Conservation (phyloP, 92 coral and sea anemone genomes). For the Paragorgia papillata region DNA sequence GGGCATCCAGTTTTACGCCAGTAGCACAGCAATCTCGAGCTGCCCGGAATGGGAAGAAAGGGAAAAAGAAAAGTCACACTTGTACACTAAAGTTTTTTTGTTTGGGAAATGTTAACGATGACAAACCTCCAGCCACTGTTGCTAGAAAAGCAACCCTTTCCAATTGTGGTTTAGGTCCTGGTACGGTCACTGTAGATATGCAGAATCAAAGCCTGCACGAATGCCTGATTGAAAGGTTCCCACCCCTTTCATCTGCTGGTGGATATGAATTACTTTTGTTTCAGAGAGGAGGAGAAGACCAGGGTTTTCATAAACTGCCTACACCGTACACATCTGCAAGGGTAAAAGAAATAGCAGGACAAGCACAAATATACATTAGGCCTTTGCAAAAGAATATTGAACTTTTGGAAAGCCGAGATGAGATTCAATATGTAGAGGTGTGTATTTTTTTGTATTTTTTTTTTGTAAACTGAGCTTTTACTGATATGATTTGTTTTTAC, state of each 20-base stretch:
- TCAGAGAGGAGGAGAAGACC: conserved; percentile 65
- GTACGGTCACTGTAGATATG: conserved; percentile 16
- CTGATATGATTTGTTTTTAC: no score
- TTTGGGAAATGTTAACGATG: conserved; percentile 1
- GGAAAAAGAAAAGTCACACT: conserved; percentile 10
- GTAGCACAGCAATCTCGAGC: conserved; percentile 5
- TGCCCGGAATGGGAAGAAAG: conserved; percentile 2
- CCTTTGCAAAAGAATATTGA: conserved; percentile 1
- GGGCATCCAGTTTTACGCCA: background rate
- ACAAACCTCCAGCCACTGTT: conserved; percentile 40
- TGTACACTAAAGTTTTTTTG: conserved; percentile 45
- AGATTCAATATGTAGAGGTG: no score
- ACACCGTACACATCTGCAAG: conserved; percentile 56
- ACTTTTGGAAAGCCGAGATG: no score
- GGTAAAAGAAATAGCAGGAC: conserved; percentile 18
- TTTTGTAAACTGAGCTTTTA: no score
- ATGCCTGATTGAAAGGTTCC: conserved; percentile 25
- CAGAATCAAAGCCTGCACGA: conserved; percentile 10
- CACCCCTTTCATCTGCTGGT: conserved; percentile 41
- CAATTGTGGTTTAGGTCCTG: conserved; percentile 50
- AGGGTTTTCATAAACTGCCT: conserved; percentile 59
- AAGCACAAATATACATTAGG: background rate
- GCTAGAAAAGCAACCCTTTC: conserved; percentile 28
- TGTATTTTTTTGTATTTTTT: no score
- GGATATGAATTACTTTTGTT: conserved; percentile 67